These are phyloP conservation scores for Cheilosia variabilis DNA, from an alignment of 2,888 invertebrate genomes.

Conservation along the genomic window DNA sequence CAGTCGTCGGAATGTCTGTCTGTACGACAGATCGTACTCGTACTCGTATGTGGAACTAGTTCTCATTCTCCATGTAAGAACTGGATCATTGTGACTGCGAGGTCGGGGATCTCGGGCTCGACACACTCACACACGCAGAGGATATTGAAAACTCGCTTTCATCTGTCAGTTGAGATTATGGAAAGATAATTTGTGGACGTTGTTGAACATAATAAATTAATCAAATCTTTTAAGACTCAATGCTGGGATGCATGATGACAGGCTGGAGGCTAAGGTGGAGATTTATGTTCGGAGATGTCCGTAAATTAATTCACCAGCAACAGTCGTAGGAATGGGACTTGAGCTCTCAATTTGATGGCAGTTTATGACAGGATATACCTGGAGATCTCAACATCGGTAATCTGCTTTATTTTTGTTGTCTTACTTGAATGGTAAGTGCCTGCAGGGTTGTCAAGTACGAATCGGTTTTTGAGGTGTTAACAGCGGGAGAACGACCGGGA, in stretches of 20 bases:
- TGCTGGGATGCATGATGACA: constrained; percentile 47
- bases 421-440: no score
- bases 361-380: background rate
- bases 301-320: background rate
- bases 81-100: constrained; percentile 11
- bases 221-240: constrained; percentile 42
- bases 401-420: no score
- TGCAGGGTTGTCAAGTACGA: no score
- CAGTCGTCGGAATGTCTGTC: constrained; percentile 56
- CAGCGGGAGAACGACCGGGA: no score
- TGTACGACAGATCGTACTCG: no score
- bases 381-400: no score
- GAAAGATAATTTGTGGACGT: constrained; percentile 60
- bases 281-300: constrained; percentile 54
- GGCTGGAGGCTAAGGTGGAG: constrained; percentile 44
- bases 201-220: constrained; percentile 69
- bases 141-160: constrained; percentile 25
- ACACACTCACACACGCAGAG: background rate
- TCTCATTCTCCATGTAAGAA: background rate
- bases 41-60: background rate
- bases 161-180: constrained; percentile 64
- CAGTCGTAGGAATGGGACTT: background rate
- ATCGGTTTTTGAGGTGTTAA: no score
- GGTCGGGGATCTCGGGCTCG: background rate
- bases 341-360: background rate